phyloP scores from a whole-genome alignment of 2,797 vertebrate species.

The Myripristis murdjan region DNA sequence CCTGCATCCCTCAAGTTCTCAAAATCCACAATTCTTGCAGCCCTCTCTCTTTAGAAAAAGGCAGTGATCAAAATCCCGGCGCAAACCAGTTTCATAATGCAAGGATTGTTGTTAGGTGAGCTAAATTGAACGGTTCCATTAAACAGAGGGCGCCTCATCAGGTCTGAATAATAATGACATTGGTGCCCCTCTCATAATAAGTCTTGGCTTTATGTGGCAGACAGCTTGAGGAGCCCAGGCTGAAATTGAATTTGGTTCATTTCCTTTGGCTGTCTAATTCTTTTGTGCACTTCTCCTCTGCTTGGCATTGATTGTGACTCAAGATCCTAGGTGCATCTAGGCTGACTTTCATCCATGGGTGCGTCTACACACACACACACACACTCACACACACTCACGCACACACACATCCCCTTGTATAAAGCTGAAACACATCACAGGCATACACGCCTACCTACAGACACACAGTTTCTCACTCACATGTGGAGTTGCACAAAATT shows the following conservation, averaged over 20 bases:
- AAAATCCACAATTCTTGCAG: conserved; percentile 55
- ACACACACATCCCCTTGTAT: conserved; percentile 18
- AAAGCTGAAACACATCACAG: conserved; percentile 2
- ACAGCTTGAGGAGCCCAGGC: conserved; percentile 59
- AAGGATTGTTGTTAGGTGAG: conserved; percentile 69
- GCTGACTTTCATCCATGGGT: conserved; percentile 52
- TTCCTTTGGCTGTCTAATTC: conserved; percentile 79
- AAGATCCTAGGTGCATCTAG: conserved; percentile 82
- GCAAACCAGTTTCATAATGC: conserved; percentile 60
- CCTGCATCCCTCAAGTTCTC: conserved; percentile 30
- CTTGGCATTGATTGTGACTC: conserved; percentile 79
- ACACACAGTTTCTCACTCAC: conserved; percentile 58
- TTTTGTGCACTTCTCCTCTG: conserved; percentile 77
- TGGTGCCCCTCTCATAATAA: conserved; percentile 73
- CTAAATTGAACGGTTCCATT: conserved; percentile 79
- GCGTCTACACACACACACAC: conserved; percentile 70
- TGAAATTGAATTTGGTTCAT: conserved; percentile 85
- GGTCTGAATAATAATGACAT: conserved; percentile 81
- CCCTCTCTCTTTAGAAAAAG: conserved; percentile 45
- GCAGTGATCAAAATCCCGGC: conserved; percentile 59
- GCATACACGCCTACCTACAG: conserved; percentile 6
- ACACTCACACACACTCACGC: conserved; percentile 51
- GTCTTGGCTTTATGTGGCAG: conserved; percentile 73
- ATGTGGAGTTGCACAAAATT: conserved; percentile 41
- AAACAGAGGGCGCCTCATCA: conserved; percentile 77